A percentile compares a stretch with the other conserved stretches of the same genome.
Evolutionary conservation across 2,113 vertebrate species (phyloP).

Genomic region (Dicaeum eximium): DNA sequence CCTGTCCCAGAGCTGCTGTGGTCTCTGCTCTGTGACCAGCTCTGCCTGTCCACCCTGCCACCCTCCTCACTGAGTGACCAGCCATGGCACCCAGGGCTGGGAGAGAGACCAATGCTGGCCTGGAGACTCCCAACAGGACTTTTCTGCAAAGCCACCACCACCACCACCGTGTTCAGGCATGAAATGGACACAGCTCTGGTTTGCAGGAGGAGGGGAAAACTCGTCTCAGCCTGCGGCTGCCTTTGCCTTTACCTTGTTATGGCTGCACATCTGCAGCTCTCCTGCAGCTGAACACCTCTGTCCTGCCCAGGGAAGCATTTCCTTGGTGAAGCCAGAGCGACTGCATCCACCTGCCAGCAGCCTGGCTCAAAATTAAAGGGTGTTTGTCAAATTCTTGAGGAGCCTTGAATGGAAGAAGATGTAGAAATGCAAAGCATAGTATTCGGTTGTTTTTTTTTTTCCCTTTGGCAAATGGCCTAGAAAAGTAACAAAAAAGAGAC

Average conservation of each 20-base stretch:
- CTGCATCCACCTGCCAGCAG: background rate
- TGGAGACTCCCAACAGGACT: fast-evolving
- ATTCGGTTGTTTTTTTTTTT: background rate
- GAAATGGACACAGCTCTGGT: background rate
- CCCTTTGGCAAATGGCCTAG: slow-evolving; percentile 19
- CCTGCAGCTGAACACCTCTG: background rate
- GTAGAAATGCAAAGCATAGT: background rate
- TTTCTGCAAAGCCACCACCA: background rate
- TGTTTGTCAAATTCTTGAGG: background rate
- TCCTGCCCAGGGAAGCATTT: background rate
- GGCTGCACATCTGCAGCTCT: background rate
- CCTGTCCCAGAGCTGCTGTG: background rate
- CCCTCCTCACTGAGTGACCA: fast-evolving
- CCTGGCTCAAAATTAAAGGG: background rate
- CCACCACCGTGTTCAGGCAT: fast-evolving
- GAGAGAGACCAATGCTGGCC: background rate
- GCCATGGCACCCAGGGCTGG: fast-evolving
- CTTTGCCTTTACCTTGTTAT: background rate
- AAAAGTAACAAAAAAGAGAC: slow-evolving; percentile 43
- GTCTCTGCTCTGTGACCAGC: background rate
- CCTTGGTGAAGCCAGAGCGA: fast-evolving
- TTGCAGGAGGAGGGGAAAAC: background rate
- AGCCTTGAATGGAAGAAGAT: background rate
- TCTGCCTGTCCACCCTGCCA: background rate
- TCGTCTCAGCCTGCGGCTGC: background rate